Conservation (phyloP, 2,888 invertebrate genomes). For the Xestoiulus laeticollis region DNA sequence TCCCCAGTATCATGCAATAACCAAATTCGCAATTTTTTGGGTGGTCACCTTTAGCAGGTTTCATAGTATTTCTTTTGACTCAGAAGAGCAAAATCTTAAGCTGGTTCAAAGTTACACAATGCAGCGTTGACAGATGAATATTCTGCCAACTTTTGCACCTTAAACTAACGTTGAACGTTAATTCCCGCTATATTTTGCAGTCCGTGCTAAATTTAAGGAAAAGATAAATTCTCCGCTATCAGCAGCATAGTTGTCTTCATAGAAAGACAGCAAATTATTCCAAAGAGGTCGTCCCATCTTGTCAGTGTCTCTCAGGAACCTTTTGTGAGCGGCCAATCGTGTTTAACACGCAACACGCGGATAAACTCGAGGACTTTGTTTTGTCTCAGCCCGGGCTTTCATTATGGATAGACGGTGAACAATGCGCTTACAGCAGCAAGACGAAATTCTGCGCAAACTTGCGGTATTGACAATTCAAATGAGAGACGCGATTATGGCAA, state of each 20-base stretch:
- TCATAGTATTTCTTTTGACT: no score
- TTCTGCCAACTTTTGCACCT: no score
- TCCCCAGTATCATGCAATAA: no score
- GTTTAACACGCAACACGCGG: background rate
- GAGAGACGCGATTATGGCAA: conserved; percentile 34
- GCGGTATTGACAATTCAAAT: conserved; percentile 34
- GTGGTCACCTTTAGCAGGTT: no score
- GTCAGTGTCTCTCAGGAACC: background rate
- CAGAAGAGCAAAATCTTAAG: no score
- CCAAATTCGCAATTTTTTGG: no score
- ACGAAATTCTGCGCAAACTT: background rate
- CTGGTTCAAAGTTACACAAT: no score
- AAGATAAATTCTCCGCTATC: background rate
- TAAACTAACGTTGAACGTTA: no score
- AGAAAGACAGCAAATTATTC: background rate
- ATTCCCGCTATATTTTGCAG: no score
- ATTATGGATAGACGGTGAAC: background rate
- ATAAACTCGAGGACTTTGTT: background rate
- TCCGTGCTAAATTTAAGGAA: background rate
- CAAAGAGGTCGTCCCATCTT: background rate
- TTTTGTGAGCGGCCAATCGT: background rate
- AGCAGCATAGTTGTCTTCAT: background rate
- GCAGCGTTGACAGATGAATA: no score
- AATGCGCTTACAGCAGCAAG: background rate
- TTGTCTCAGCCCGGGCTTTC: background rate